Base-by-base conservation (phyloP, 2,113 vertebrate genomes). In the Rhinichthys klamathensis region DNA sequence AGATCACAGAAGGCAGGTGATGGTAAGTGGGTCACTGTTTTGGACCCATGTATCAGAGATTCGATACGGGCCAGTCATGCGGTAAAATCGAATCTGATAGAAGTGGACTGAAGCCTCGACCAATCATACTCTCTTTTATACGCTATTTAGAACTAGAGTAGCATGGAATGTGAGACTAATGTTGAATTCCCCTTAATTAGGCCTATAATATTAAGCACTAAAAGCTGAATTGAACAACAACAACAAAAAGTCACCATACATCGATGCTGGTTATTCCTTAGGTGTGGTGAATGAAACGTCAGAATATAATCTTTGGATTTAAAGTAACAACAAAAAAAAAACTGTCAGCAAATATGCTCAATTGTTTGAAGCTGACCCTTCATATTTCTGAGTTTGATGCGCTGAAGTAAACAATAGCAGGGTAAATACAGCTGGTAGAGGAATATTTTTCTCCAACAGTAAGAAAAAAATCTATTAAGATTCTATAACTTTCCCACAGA, bases 91-190 rank as follows among this genome's bases (percentile, higher is more conserved):
- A 65, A 80, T 65, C 78, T 44, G 41, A 65, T 80, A 23, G 46
- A 46, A n/a, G 77, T 63, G 58, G 77, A 12, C 78, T 46, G 78
- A 80, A 63, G 58, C 58, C 60, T 27, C 18, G 9, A 38, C 77
- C 77, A 80, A 80, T 80, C 78, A 80, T 13, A 44, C 4, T 30
- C 78, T 15, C 32, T 41, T 32, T 79, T 79, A 41, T 60, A 79
- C 3, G 15, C 38, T 25, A 46, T 65, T 27, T 46, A 80, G 58
- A 46, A 63, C n/a, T 18, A 63, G 58, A 46, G 15, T 3, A 63
- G 16, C 15, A 27, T 65, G n/a, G 35, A 46, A 80, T 65, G 58
- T 27, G 12, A 63, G 16, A 10, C 38, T 46, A 46, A 80, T 56
- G 12, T 12, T 3, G 2, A 18, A 46, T 61, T 27, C 25, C 35